These are phyloP conservation scores for Micromussa lordhowensis DNA, from an alignment of 92 coral and sea anemone genomes.

Conservation along the genomic window DNA sequence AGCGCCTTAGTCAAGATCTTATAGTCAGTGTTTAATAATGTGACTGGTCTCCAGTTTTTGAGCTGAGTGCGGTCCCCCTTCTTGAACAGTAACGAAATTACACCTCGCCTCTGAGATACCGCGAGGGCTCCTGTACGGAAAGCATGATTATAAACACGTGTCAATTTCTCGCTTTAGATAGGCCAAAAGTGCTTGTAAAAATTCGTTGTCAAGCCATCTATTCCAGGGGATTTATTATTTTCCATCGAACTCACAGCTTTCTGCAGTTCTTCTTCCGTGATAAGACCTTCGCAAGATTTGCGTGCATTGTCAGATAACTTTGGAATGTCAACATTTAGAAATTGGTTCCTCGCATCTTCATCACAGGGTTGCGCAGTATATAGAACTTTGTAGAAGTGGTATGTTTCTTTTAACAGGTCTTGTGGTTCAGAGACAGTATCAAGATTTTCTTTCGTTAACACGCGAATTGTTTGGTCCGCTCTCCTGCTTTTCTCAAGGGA, in stretches of 20 bases:
- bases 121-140: neutral
- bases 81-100: slow-evolving; percentile 5
- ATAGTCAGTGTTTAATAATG: slow-evolving; percentile 9
- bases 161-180: neutral
- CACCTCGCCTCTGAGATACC: slow-evolving; percentile 1
- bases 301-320: no score
- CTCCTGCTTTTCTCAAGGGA: slow-evolving; percentile 38
- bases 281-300: neutral
- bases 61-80: slow-evolving; percentile 11
- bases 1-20: slow-evolving; percentile 9
- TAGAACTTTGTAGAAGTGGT: no score
- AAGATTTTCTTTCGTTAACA: no score
- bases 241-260: slow-evolving; percentile 2
- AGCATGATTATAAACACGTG: slow-evolving; percentile 19
- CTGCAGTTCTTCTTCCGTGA: neutral
- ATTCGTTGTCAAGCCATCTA: slow-evolving; percentile 22
- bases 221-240: slow-evolving; percentile 3
- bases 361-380: no score
- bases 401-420: no score
- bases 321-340: no score
- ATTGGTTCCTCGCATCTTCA: no score
- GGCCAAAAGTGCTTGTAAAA: slow-evolving; percentile 21
- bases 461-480: no score
- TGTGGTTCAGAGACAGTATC: no score
- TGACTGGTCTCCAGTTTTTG: slow-evolving; percentile 15